These are phyloP conservation scores for Maccullochella peelii DNA, from an alignment of 2,113 vertebrate species.

Conservation along the genomic window DNA sequence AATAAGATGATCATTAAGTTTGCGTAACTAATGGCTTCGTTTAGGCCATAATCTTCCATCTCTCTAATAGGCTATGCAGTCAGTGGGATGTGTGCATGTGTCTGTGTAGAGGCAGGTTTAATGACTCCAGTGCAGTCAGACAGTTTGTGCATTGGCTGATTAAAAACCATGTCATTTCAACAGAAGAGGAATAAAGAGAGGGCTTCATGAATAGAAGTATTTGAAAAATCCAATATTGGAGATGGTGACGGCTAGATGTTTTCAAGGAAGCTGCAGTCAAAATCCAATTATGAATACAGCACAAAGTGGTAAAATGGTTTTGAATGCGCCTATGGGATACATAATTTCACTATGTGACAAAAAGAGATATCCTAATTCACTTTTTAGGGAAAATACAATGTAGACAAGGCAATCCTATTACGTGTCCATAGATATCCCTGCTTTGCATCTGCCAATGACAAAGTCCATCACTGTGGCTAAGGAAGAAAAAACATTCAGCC, in stretches of 20 bases:
- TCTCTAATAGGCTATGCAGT: conserved; percentile 79
- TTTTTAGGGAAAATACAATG: conserved; percentile 71
- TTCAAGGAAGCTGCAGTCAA: conserved; percentile 71
- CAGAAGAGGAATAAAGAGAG: conserved; percentile 69
- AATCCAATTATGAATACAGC: conserved; percentile 80
- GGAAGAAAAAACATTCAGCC: conserved; percentile 42
- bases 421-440: conserved; percentile 58
- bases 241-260: conserved; percentile 76
- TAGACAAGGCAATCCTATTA: conserved; percentile 74
- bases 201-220: conserved; percentile 72
- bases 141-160: conserved; percentile 81
- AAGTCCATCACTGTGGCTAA: conserved; percentile 47
- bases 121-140: conserved; percentile 82
- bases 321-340: conserved; percentile 68
- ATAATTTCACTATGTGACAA: conserved; percentile 74
- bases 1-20: conserved; percentile 85
- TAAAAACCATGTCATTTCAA: conserved; percentile 83
- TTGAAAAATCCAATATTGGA: conserved; percentile 80
- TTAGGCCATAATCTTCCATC: conserved; percentile 86
- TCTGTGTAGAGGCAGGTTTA: conserved; percentile 74
- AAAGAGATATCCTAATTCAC: conserved; percentile 76
- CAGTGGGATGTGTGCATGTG: conserved; percentile 59
- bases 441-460: conserved; percentile 74
- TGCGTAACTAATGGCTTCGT: conserved; percentile 88
- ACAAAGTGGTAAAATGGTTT: conserved; percentile 77